Evolutionary conservation across 2,888 invertebrate species (phyloP), one percentile per base, ranked within the genome.

Genomic region (Branchellion lobata): DNA sequence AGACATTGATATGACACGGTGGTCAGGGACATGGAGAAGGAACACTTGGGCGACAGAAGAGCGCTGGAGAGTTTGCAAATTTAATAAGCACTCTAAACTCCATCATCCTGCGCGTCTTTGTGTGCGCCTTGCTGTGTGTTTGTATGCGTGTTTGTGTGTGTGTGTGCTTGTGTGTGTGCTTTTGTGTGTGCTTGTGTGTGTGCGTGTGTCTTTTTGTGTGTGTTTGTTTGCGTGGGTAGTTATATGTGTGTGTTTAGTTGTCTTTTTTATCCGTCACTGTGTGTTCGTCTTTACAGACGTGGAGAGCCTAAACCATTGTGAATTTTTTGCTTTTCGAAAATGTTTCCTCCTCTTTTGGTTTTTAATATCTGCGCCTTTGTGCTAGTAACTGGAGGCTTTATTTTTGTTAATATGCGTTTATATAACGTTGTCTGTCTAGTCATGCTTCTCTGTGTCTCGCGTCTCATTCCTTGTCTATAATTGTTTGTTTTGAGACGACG

Each of bases 211-310:
- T 79, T 73, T 80, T 33, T 80, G 79, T 79, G 79, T 79, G 74
- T 79, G 79, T 74, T 61, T 79, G 79, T 74, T 61, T 79, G 73
- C 40, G 74, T 74, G 72, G 79, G 79, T 74, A 51, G 36, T 61
- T 74, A 73, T 80, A 74, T 79, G 79, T 80, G 79, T 80, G 80
- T 74, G 79, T n/a, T n/a, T n/a, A n/a, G n/a, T n/a, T n/a, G n/a
- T n/a, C n/a, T n/a, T n/a, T n/a, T n/a, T n/a, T n/a, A n/a, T n/a
- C n/a, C 75, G 78, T 72, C 68, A 71, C 34, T 78, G 78, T 78
- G 68, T 78, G 78, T 78, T 68, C 69, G 61, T n/a, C 11, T 57
- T 5, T 57, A 24, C 24, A 24, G 21, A 5, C 21, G 61, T 57
- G n/a, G n/a, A n/a, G n/a, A n/a, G n/a, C n/a, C n/a, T n/a, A n/a